Evolutionary conservation across 2,113 vertebrate species (phyloP).

Genomic region (Talpa occidentalis): DNA sequence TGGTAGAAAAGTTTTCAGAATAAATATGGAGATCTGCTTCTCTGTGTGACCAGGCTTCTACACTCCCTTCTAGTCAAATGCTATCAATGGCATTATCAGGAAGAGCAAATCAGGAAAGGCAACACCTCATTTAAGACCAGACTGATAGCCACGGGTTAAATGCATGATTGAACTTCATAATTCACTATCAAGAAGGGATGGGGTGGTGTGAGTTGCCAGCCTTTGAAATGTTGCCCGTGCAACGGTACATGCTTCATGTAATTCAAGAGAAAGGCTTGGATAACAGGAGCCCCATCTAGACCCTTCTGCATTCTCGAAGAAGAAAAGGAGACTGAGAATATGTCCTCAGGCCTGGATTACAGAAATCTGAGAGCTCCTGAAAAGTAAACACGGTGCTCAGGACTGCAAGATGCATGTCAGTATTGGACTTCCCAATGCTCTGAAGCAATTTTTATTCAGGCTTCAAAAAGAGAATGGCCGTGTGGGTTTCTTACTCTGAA

Average conservation of each 20-base stretch:
- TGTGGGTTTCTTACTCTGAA: background rate
- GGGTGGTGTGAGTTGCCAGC: background rate
- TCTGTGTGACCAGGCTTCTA: background rate
- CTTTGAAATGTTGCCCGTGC: background rate
- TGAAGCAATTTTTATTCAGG: conserved; percentile 25
- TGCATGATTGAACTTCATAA: background rate
- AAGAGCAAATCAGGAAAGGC: background rate
- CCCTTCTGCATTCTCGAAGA: background rate
- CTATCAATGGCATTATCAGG: background rate
- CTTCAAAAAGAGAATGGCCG: background rate
- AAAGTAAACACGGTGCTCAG: background rate
- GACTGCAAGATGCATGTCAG: conserved; percentile 6
- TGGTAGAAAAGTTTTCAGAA: background rate
- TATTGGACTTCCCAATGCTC: conserved; percentile 17
- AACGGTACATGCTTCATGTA: background rate
- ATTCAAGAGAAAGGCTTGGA: background rate
- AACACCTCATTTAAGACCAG: background rate
- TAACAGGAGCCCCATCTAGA: background rate
- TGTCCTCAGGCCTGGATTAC: background rate
- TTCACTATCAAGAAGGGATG: background rate
- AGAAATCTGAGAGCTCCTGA: background rate
- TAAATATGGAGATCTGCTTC: conserved; percentile 34
- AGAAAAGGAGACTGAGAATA: background rate
- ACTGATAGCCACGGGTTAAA: background rate
- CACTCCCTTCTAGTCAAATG: background rate